Evolutionary conservation across 2,888 invertebrate genomes (phyloP).

Genomic region (Mantis religiosa): DNA sequence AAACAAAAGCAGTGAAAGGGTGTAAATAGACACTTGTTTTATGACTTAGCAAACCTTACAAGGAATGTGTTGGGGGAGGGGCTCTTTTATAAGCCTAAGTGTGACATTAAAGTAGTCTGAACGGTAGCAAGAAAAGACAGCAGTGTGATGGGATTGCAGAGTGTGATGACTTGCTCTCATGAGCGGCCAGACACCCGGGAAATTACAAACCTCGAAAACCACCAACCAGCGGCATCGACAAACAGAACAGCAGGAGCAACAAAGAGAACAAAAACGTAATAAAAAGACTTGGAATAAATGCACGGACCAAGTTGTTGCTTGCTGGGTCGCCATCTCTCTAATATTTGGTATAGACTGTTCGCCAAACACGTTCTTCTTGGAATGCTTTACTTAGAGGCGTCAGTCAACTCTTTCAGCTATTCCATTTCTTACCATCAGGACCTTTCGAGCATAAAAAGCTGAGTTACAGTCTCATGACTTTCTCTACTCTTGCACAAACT

Average conservation of each 20-base stretch:
- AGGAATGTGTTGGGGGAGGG: background rate
- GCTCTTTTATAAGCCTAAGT: background rate
- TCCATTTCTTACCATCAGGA: too few relatives aligned
- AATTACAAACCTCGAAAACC: background rate
- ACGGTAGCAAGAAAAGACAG: background rate
- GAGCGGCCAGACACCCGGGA: background rate
- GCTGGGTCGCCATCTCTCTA: background rate
- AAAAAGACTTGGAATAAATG: background rate
- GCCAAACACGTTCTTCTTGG: background rate
- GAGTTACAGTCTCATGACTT: too few relatives aligned
- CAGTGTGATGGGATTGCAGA: background rate
- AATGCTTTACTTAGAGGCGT: background rate
- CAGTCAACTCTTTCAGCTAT: too few relatives aligned
- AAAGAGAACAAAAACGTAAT: background rate
- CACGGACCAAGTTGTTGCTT: background rate
- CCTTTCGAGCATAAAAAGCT: too few relatives aligned
- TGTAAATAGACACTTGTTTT: background rate
- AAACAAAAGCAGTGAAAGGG: background rate
- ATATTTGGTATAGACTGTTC: background rate
- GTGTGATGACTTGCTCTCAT: background rate
- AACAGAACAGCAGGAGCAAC: background rate
- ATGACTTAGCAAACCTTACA: background rate
- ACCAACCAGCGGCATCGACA: background rate
- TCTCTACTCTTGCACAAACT: too few relatives aligned
- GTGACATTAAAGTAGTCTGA: background rate